A percentile compares a stretch with the other conserved stretches of the same genome.
Conservation (phyloP, 2,888 invertebrate genomes). For the Norana najaformis region DNA sequence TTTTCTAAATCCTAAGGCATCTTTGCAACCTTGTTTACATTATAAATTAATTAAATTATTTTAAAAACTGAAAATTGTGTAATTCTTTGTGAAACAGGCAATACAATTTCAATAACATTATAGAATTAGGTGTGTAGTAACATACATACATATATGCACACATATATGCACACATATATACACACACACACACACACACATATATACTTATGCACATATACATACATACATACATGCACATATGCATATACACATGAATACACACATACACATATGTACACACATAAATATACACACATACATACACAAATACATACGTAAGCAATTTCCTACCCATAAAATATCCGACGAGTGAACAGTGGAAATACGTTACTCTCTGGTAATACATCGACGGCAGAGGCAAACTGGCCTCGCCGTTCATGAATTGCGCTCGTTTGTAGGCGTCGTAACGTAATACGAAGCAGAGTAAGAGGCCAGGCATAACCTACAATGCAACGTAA, state of each 20-base stretch:
- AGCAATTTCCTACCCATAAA: slow-evolving; percentile 73
- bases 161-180: too few species aligned
- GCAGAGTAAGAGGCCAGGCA: slow-evolving; percentile 92
- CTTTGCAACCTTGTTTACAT: too few species aligned
- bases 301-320: neutral
- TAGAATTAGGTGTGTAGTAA: too few species aligned
- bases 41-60: too few species aligned
- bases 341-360: slow-evolving; percentile 95
- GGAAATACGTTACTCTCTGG: slow-evolving; percentile 80
- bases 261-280: neutral
- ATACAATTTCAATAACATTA: too few species aligned
- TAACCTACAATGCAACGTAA: slow-evolving; percentile 68
- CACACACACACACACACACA: neutral
- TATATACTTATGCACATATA: neutral
- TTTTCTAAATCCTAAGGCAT: too few species aligned
- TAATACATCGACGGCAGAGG: slow-evolving; percentile 64
- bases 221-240: neutral
- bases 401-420: slow-evolving; percentile 68
- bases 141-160: too few species aligned
- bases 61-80: too few species aligned
- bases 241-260: neutral
- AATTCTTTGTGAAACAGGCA: too few species aligned
- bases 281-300: neutral
- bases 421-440: slow-evolving; percentile 85
- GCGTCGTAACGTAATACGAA: slow-evolving; percentile 96